Base-by-base conservation (phyloP, 1,140 invertebrate genomes). In the Zaprionus davidi region DNA sequence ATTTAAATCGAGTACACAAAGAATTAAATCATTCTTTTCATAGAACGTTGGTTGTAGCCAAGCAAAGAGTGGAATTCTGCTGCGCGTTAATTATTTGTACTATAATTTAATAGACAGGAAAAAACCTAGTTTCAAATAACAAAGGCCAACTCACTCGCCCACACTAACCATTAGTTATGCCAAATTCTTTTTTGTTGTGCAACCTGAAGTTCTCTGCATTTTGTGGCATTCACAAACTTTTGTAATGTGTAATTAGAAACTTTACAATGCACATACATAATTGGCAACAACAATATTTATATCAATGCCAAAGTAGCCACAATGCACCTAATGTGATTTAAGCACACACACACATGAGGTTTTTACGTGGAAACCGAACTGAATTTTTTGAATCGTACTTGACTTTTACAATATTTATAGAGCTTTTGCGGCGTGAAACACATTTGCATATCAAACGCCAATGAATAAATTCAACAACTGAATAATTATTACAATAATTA, bases 241-340 rank as follows among this genome's bases (percentile, higher is more conserved):
- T 69, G 71, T 41, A 69, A 60, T 58, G 53, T 66, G 64, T 68
- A 73, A 69, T 69, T 73, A 44, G 17, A 55, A 55, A 68, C 64
- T 53, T 12, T 12, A 36, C 34, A 71, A 65, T 57, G 38, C 49
- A 51, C 67, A 69, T 59, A n/a, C 15, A n/a, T 26, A 34, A 49
- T 51, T 62, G 13, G 63, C 71, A 72, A 58, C 53, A 46, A n/a
- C 59, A 36, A 70, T 12, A 36, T 38, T 22, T n/a, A 62, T 62
- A 36, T 34, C 66, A 74, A 74, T 74, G 71, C 38, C 71, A 70
- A 62, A 62, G 31, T 20, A 34, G n/a, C n/a, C 53, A 26, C 58
- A 69, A 60, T 28, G 13, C 20, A 49, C 41, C 3, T 28, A 59
- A 34, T 11, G 31, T 34, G 31, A 34, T 34, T 34, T 34, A 3